Conservation (phyloP, 2,797 vertebrate species). For the Erithacus rubecula region DNA sequence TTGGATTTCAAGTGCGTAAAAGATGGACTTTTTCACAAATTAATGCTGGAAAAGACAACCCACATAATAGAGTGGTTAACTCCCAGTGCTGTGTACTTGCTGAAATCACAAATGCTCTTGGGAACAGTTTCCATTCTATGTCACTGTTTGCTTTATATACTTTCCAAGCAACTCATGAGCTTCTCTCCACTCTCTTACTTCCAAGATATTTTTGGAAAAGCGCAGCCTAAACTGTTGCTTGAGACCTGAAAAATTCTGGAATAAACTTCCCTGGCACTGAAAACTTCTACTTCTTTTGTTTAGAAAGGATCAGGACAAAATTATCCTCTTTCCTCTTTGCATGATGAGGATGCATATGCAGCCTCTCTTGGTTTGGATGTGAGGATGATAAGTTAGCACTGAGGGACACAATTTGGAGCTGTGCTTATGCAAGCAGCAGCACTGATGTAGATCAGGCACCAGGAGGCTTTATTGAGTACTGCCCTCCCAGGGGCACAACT, state of each 20-base stretch:
- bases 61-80: not conserved
- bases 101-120: not conserved
- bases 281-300: not conserved
- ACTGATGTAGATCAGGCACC: not conserved
- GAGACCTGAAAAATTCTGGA: not conserved
- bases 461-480: not conserved
- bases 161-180: not conserved
- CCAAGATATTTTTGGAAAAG: not conserved
- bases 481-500: not conserved
- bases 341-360: not conserved
- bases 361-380: not conserved
- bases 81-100: not conserved
- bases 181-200: not conserved
- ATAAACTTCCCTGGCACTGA: not conserved
- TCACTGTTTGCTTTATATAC: not conserved
- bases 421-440: not conserved
- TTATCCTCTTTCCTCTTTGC: not conserved
- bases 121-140: not conserved
- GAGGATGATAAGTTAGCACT: not conserved
- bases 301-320: not conserved
- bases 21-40: conserved; percentile 32
- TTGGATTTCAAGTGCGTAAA: not conserved
- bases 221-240: not conserved
- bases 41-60: conserved; percentile 10
- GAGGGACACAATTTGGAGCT: not conserved